Evolutionary conservation across 2,888 invertebrate genomes (phyloP).

Genomic region (Xylota segnis): DNA sequence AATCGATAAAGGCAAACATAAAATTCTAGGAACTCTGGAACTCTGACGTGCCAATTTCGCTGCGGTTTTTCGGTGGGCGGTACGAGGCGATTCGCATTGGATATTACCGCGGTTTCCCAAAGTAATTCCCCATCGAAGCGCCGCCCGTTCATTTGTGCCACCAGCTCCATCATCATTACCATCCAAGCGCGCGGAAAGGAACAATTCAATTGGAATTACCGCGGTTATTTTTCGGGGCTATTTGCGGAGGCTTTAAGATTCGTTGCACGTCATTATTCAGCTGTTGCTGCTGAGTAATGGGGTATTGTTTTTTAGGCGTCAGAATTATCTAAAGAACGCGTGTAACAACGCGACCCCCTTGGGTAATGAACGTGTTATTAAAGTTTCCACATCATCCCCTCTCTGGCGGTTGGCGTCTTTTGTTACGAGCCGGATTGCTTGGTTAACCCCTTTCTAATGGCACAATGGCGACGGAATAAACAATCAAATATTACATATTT

Average conservation of each 20-base stretch:
- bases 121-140: conserved; percentile 23
- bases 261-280: conserved; percentile 30
- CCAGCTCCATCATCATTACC: conserved; percentile 28
- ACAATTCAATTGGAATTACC: conserved; percentile 26
- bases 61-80: conserved; percentile 16
- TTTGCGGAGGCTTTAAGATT: conserved; percentile 43
- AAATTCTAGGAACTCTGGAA: conserved; percentile 3
- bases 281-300: conserved; percentile 45
- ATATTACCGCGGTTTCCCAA: conserved; percentile 36
- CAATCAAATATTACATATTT: conserved; percentile 68
- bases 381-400: conserved; percentile 2
- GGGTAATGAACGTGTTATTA: conserved; percentile 50
- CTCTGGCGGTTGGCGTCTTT: conserved; percentile 11
- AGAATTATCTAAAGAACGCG: conserved; percentile 17
- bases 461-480: conserved; percentile 59
- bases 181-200: conserved; percentile 14
- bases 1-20: conserved; percentile 37
- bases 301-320: conserved; percentile 9
- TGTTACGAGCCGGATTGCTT: background rate
- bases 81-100: background rate
- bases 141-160: conserved; percentile 29
- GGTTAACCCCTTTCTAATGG: conserved; percentile 48
- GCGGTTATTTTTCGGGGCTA: background rate
- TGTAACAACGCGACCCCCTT: conserved; percentile 1
- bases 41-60: conserved; percentile 41